Percentiles rank a stretch among this genome's conserved stretches.
Evolutionary conservation across 2,113 vertebrate species (phyloP).

Genomic region (Mormoops blainvillei): DNA sequence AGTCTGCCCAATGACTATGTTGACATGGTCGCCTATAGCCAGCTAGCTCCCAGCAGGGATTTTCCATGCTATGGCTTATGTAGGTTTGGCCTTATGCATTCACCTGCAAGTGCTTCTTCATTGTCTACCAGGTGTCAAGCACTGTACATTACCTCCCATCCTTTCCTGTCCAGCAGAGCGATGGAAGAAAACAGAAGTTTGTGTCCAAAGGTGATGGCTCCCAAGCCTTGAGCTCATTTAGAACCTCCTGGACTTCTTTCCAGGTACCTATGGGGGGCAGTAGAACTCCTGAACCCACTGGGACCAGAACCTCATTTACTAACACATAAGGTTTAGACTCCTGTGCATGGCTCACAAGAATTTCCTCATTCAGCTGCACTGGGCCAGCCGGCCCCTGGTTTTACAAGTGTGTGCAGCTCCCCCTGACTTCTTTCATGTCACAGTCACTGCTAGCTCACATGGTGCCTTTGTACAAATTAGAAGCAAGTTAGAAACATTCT

Average conservation of each 20-base stretch:
- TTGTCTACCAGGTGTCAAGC: neutral
- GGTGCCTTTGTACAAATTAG: neutral
- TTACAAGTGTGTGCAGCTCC: neutral
- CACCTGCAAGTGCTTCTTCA: neutral
- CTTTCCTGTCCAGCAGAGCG: neutral
- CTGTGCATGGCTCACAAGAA: neutral
- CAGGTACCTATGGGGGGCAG: neutral
- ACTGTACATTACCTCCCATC: neutral
- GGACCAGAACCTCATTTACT: neutral
- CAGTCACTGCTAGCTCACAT: neutral
- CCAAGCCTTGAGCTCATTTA: neutral
- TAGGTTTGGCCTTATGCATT: neutral
- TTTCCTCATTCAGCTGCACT: neutral
- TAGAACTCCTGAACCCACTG: neutral
- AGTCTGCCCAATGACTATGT: neutral
- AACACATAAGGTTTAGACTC: neutral
- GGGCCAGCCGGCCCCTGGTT: neutral
- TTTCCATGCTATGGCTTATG: neutral
- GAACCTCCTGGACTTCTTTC: neutral
- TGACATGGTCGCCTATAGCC: neutral
- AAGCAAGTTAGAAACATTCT: neutral
- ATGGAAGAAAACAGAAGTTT: neutral
- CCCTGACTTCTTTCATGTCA: neutral
- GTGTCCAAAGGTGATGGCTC: neutral
- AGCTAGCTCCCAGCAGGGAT: neutral